Evolutionary conservation across 2,888 invertebrate species (phyloP).

Genomic region (Tiliacea aurago): DNA sequence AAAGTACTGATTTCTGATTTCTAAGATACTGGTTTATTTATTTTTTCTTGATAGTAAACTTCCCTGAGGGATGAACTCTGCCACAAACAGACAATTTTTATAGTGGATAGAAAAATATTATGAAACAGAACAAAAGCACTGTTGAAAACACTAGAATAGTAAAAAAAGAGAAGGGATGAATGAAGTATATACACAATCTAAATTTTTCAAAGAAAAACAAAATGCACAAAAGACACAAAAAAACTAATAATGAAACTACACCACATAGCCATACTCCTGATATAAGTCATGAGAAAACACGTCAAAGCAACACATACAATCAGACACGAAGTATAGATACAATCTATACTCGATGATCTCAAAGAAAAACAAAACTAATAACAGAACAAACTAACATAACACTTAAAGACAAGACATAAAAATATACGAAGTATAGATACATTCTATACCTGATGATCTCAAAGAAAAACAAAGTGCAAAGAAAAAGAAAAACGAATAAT

Average conservation of each 20-base stretch:
- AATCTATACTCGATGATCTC: not conserved
- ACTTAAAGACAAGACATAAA: too few relatives aligned
- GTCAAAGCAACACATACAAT: not conserved
- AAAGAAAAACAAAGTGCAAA: not conserved
- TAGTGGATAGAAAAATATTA: not conserved
- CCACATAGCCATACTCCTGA: not conserved
- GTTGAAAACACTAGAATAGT: not conserved
- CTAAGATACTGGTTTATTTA: not conserved
- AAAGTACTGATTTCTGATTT: too few relatives aligned
- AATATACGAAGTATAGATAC: not conserved
- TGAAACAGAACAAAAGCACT: too few relatives aligned
- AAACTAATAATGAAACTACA: slow-evolving; percentile 9
- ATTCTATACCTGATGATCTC: not conserved
- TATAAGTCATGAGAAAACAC: slow-evolving; percentile 61
- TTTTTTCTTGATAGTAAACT: not conserved
- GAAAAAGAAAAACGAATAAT: slow-evolving; percentile 24
- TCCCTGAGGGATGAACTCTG: not conserved
- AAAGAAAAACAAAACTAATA: slow-evolving; percentile 19
- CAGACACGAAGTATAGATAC: not conserved
- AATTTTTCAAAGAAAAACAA: not conserved
- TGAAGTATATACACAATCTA: not conserved
- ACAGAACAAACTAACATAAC: slow-evolving; percentile 19
- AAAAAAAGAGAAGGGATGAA: not conserved
- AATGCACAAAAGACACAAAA: not conserved
- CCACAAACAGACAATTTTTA: not conserved